Conservation (phyloP, 2,888 invertebrate genomes). For the Agelastica alni region DNA sequence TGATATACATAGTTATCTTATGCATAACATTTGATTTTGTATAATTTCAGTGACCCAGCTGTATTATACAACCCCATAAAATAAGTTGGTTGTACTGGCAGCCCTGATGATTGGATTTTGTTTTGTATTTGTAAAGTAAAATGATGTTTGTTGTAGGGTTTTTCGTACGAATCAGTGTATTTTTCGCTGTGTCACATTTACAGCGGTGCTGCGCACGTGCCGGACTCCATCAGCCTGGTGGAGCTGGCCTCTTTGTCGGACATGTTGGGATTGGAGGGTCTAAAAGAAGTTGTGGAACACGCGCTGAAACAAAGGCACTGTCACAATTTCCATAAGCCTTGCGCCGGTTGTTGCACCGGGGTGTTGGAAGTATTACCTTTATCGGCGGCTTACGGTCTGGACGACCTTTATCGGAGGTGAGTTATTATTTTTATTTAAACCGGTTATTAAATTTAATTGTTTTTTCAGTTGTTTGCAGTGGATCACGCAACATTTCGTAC, state of each 20-base stretch:
- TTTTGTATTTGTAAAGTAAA: too few species aligned
- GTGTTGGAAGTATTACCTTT: conserved; percentile 84
- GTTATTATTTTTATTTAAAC: not conserved
- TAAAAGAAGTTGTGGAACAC: conserved; percentile 89
- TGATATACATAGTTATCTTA: too few species aligned
- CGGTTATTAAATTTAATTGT: not conserved
- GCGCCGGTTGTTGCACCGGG: conserved; percentile 83
- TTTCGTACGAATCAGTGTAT: conserved; percentile 83
- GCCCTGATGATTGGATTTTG: too few species aligned
- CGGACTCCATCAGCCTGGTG: conserved; percentile 82
- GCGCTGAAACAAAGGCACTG: conserved; percentile 80
- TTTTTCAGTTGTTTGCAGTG: conserved; percentile 64
- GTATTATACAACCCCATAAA: too few species aligned
- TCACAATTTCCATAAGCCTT: conserved; percentile 94
- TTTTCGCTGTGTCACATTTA: conserved; percentile 94
- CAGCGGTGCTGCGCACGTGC: conserved; percentile 87
- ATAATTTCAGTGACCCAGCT: too few species aligned
- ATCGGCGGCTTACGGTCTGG: conserved; percentile 82
- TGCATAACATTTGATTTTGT: too few species aligned
- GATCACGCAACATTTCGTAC: conserved; percentile 84
- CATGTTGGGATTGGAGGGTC: conserved; percentile 85
- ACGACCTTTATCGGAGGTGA: conserved; percentile 84
- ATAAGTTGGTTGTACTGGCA: too few species aligned
- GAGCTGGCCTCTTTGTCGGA: conserved; percentile 88
- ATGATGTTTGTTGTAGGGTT: conserved; percentile 65